phyloP scores from a whole-genome alignment of 1,140 invertebrate genomes.

The Orchesella cincta region DNA sequence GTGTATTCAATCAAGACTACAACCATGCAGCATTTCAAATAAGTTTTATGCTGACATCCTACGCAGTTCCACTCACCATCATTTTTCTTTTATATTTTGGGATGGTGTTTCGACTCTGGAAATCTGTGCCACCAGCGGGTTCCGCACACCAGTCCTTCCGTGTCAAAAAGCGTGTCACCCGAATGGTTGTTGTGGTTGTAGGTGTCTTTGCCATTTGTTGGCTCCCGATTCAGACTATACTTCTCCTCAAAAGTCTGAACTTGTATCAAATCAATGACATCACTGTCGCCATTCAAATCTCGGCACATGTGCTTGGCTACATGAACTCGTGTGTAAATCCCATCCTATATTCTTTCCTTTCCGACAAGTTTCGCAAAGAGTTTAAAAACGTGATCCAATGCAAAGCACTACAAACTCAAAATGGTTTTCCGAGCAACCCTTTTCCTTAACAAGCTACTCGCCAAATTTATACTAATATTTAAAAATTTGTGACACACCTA shows the following conservation, averaged over 20 bases:
- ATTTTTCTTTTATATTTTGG: constrained; percentile 87
- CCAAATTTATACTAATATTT: too few species aligned
- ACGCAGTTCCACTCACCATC: constrained; percentile 79
- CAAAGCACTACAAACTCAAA: constrained; percentile 32
- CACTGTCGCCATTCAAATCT: constrained; percentile 75
- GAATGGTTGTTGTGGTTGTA: constrained; percentile 91
- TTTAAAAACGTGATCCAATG: constrained; percentile 71
- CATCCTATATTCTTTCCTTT: constrained; percentile 89
- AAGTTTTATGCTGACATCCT: constrained; percentile 81
- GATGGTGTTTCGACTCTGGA: constrained; percentile 86
- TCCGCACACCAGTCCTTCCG: constrained; percentile 72
- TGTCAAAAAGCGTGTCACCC: constrained; percentile 85
- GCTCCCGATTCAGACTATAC: constrained; percentile 88
- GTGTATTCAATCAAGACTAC: constrained; percentile 59
- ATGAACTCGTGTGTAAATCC: constrained; percentile 92
- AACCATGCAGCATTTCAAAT: constrained; percentile 73
- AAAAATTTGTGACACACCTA: too few species aligned
- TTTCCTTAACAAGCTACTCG: too few species aligned
- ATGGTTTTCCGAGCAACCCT: constrained; percentile 16
- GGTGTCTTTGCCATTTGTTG: constrained; percentile 93
- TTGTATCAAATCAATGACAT: constrained; percentile 65
- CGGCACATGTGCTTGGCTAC: constrained; percentile 88
- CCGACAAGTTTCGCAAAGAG: constrained; percentile 82
- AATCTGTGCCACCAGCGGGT: constrained; percentile 69
- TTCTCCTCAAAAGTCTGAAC: constrained; percentile 75